These are phyloP conservation scores for Podotricha telesiphe DNA, from an alignment of 2,888 invertebrate species.

Conservation along the genomic window DNA sequence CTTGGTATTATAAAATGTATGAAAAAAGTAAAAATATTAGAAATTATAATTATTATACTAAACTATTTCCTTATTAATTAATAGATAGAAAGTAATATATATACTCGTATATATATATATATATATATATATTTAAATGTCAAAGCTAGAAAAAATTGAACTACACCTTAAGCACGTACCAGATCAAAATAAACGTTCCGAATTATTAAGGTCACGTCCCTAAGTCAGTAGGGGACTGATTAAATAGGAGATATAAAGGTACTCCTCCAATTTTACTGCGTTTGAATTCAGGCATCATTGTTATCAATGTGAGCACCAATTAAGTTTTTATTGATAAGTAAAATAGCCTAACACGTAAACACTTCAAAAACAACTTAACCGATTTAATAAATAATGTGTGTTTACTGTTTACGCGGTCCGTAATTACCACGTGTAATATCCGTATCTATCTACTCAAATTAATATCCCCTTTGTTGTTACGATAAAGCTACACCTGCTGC, in stretches of 20 bases:
- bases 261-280: slow-evolving; percentile 26
- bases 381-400: slow-evolving; percentile 53
- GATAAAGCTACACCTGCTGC: slow-evolving; percentile 52
- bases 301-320: slow-evolving; percentile 28
- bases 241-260: slow-evolving; percentile 31
- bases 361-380: slow-evolving; percentile 30
- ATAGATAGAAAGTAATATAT: too few species aligned
- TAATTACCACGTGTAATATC: slow-evolving; percentile 62
- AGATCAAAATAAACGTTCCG: slow-evolving; percentile 31
- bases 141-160: not conserved
- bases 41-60: too few species aligned
- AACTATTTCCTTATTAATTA: too few species aligned
- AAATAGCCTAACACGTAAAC: slow-evolving; percentile 16
- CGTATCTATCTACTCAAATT: slow-evolving; percentile 59
- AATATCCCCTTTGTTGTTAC: slow-evolving; percentile 59
- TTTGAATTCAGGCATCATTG: slow-evolving; percentile 16
- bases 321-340: slow-evolving; percentile 18
- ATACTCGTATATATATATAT: not conserved
- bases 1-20: too few species aligned
- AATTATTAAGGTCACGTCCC: slow-evolving; percentile 36
- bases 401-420: slow-evolving; percentile 57
- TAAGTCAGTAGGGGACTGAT: slow-evolving; percentile 27
- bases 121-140: slow-evolving; percentile 11
- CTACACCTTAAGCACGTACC: slow-evolving; percentile 25
- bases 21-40: too few species aligned